Evolutionary conservation across 2,797 vertebrate genomes (phyloP), one percentile per base, ranked within the genome.

Genomic region (Smutsia temminckii): DNA sequence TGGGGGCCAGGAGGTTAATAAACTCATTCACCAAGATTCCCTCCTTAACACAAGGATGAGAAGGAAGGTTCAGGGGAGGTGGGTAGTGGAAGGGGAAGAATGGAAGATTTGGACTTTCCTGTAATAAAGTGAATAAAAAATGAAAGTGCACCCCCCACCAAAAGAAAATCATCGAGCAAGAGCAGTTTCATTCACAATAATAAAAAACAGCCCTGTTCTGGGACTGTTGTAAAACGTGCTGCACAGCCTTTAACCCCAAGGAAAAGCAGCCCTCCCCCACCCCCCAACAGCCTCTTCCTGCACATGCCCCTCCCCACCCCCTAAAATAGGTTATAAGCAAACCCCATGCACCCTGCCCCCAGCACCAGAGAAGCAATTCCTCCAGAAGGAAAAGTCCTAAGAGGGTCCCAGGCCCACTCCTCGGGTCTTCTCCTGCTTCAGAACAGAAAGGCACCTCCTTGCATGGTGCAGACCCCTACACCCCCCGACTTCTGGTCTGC

Each of bases 141-240:
- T 91, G 69, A 97, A 96, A 96, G 91, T 94, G 92, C 84, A 89
- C 78, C 86, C 86, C 85, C 71, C 32, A 32, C 61, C 79, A 0
- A 83, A 94, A 80, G 46, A 94, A 96, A 95, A 85, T 94, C 0
- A 84, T 96, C 96, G 85, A 37, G 95, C 93, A 97, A 96, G 97
- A 98, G 97, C 96, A 93, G 79, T 97, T 98, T 97, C 97, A 98
- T 96, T 97, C 93, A 96, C 94, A 90, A 98, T 97, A 97, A 97
- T 72, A 97, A 97, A 97, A 85, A 94, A 87, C 92, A 98, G 95
- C 93, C 81, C 91, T 61, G 57, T 93, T 93, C 81, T 69, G 79
- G 85, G 96, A 88, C 96, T 96, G 97, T 89, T 97, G 97, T 92
- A 92, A 97, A 93, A 97, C 97, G 89, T 97, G 97, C 97, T 95